Evolutionary conservation across 2,888 invertebrate species (phyloP).

Genomic region (Trissonchulus sp.): DNA sequence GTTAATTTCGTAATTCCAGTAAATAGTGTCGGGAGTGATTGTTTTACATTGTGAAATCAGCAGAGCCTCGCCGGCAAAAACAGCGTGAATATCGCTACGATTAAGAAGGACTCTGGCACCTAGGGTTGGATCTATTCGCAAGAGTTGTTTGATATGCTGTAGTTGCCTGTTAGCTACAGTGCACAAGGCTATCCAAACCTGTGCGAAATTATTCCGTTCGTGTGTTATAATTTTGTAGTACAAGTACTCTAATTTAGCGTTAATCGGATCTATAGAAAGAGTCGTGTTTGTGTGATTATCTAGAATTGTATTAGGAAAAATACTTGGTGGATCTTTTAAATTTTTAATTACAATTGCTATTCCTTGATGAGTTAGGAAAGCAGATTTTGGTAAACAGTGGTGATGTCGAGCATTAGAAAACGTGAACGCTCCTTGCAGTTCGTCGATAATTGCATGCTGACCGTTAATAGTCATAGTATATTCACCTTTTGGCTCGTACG

Average conservation of each 20-base stretch:
- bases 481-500: no score
- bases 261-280: conserved; percentile 9
- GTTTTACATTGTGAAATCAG: conserved; percentile 14
- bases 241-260: conserved; percentile 16
- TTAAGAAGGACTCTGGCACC: conserved; percentile 16
- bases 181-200: conserved; percentile 17
- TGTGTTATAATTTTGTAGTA: not conserved
- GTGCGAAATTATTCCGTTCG: no score
- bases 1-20: conserved; percentile 20
- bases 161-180: conserved; percentile 10
- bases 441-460: no score
- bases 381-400: no score
- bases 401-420: no score
- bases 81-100: conserved; percentile 9
- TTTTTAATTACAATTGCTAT: no score
- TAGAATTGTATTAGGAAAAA: no score
- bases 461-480: no score
- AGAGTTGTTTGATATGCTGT: conserved; percentile 7
- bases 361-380: no score
- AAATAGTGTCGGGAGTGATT: not conserved
- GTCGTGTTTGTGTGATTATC: no score
- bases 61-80: conserved; percentile 24
- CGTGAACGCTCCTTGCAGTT: no score
- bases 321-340: no score
- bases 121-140: conserved; percentile 20